These are phyloP conservation scores for Anaspis maculata DNA, from an alignment of 2,888 invertebrate genomes.

Conservation along the genomic window DNA sequence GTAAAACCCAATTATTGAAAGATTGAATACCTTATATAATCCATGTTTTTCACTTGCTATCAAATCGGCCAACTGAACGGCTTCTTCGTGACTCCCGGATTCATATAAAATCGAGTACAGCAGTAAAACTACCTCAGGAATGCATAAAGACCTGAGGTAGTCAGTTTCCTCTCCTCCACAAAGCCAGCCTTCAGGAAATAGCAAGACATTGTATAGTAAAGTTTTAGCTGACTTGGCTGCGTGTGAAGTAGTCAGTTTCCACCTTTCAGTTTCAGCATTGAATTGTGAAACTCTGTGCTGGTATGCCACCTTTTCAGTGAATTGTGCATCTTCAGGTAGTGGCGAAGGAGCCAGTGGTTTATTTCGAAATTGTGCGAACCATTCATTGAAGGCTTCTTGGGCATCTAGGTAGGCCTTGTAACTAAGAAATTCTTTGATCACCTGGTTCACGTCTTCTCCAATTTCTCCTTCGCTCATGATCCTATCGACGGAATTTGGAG, in stretches of 20 bases:
- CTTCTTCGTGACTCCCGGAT: slow-evolving; percentile 66
- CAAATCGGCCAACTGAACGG: slow-evolving; percentile 69
- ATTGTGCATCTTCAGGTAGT: slow-evolving; percentile 54
- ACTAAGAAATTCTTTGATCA: slow-evolving; percentile 76
- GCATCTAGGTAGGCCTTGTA: slow-evolving; percentile 82
- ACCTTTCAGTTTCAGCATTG: slow-evolving; percentile 67
- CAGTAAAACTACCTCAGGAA: slow-evolving; percentile 74
- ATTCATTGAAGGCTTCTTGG: slow-evolving; percentile 79
- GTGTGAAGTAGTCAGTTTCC: slow-evolving; percentile 40
- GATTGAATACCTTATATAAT: slow-evolving; percentile 60
- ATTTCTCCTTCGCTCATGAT: slow-evolving; percentile 43
- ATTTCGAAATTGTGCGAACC: slow-evolving; percentile 76
- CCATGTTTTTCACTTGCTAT: slow-evolving; percentile 71
- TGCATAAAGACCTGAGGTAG: slow-evolving; percentile 67
- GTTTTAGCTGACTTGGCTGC: slow-evolving; percentile 62
- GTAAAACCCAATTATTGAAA: slow-evolving; percentile 3
- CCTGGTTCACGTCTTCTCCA: slow-evolving; percentile 43
- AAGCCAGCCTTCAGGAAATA: slow-evolving; percentile 89
- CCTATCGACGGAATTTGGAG: slow-evolving; percentile 54
- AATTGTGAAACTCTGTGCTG: slow-evolving; percentile 78
- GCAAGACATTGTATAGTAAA: slow-evolving; percentile 73
- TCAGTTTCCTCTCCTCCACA: slow-evolving; percentile 54
- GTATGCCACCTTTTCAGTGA: slow-evolving; percentile 80
- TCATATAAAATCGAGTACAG: slow-evolving; percentile 72
- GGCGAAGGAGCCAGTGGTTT: slow-evolving; percentile 64